Evolutionary conservation across 2,797 vertebrate genomes (phyloP), one percentile per base, ranked within the genome.

Genomic region (Adelosebastes latens): DNA sequence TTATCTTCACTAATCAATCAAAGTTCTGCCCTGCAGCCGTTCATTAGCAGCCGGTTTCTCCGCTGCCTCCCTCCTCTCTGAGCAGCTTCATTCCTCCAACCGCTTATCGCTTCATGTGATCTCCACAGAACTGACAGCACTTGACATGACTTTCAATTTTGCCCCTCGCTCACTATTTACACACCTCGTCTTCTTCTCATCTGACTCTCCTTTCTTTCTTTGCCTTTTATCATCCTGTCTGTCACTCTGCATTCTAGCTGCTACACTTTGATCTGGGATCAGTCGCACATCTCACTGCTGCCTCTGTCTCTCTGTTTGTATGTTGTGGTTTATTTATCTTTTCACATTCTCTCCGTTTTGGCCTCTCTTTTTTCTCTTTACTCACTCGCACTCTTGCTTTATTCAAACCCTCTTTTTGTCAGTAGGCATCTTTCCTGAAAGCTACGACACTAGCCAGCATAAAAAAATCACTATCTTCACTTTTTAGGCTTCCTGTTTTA

Each of bases 121-220:
- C 73, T 56, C 46, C 60, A 73, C 22, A 80, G 77, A 69, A 32
- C 25, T 31, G 75, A 81, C 81, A 82, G 56, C 68, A 59, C 73
- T 82, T 64, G 59, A 76, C 58, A 46, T 6, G 78, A 72, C 75
- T 88, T 84, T 84, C 65, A 67, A 46, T 77, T 49, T 75, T 60
- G 59, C 29, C 68, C 75, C 39, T 52, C 4, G 0, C 60, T 80
- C 69, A 20, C 56, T 78, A 46, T 39, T 49, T 46, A 46, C 52
- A 49, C 61, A 36, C 59, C 64, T 63, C 8, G 2, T 84, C 62
- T 3, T 68, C 68, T 68, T 69, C 20, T 22, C 25, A 32, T 34
- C 76, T 79, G 58, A 71, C 20, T 53, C 71, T 72, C 11, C 58
- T 67, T 36, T 67, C 56, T 65, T 20, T 72, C n/a, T 78, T 62